Percentiles rank a stretch among this genome's conserved stretches.
Evolutionary conservation across 1,140 invertebrate genomes (phyloP).

Genomic region (Lethrus apterus): DNA sequence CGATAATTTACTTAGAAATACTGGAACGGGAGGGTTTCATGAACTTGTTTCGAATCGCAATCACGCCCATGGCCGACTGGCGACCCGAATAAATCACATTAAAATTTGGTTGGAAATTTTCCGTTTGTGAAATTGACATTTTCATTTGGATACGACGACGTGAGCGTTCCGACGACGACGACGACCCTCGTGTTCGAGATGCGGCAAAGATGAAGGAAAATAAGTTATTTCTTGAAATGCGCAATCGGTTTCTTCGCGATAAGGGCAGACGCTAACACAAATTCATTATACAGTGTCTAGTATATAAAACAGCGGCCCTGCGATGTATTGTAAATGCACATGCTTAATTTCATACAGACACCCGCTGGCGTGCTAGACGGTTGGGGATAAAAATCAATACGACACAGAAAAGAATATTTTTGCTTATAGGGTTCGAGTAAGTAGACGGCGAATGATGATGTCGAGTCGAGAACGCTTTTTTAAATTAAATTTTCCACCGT

Average conservation of each 20-base stretch:
- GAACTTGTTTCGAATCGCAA: too few relatives aligned
- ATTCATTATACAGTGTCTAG: constrained; percentile 40
- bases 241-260: constrained; percentile 22
- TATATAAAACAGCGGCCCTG: constrained; percentile 36
- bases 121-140: too few relatives aligned
- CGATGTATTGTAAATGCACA: constrained; percentile 36
- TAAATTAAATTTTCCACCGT: too few relatives aligned
- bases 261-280: constrained; percentile 35
- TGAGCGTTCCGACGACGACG: background rate
- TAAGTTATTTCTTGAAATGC: constrained; percentile 11
- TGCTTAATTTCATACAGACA: constrained; percentile 35
- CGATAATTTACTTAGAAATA: constrained; percentile 41
- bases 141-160: too few relatives aligned
- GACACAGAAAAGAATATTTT: constrained; percentile 39
- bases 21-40: constrained; percentile 19
- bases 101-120: too few relatives aligned
- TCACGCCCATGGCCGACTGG: too few relatives aligned
- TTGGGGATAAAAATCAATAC: constrained; percentile 40
- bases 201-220: constrained; percentile 6
- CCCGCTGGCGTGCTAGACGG: constrained; percentile 29
- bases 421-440: constrained; percentile 31
- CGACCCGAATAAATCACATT: too few relatives aligned
- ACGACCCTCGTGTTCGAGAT: background rate
- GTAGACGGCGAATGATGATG: too few relatives aligned
- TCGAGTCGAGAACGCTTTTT: too few relatives aligned